These are phyloP conservation scores for Forficula auricularia DNA, from an alignment of 1,140 invertebrate genomes.

Conservation along the genomic window DNA sequence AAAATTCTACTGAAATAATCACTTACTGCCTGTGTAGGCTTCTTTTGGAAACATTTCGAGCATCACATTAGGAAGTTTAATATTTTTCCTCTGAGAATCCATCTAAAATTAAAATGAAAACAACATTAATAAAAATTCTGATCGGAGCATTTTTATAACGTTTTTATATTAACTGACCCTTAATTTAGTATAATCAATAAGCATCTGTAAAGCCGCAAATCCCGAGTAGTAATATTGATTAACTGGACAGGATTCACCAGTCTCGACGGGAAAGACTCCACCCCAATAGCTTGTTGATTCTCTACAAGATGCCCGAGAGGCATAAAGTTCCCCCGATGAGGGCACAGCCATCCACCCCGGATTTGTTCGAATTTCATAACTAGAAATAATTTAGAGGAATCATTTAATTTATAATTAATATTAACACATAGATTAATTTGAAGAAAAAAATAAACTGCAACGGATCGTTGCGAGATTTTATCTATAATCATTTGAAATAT, in stretches of 20 bases:
- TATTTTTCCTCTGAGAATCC: constrained; percentile 29
- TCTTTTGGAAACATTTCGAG: constrained; percentile 53
- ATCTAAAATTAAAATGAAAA: constrained; percentile 27
- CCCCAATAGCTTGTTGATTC: constrained; percentile 40
- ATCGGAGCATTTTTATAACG: not conserved
- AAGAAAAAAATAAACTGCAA: not conserved
- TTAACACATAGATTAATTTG: too few relatives aligned
- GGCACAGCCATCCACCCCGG: constrained; percentile 42
- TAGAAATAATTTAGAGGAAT: too few relatives aligned
- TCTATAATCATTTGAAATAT: constrained; percentile 2
- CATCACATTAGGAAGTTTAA: constrained; percentile 35
- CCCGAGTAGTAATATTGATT: constrained; percentile 56
- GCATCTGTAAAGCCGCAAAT: constrained; percentile 49
- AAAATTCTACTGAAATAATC: too few relatives aligned
- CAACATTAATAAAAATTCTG: not conserved
- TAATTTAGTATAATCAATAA: constrained; percentile 54
- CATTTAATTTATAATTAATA: constrained; percentile 8
- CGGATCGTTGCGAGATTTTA: not conserved
- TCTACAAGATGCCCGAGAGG: constrained; percentile 46
- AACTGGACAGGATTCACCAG: constrained; percentile 47
- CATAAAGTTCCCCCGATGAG: constrained; percentile 39
- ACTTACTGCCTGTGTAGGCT: constrained; percentile 39
- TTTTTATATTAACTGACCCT: constrained; percentile 29
- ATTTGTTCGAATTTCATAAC: constrained; percentile 53
- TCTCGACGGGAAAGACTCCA: constrained; percentile 40